Conservation (phyloP, 2,888 invertebrate species). For the Acrobasis suavella region DNA sequence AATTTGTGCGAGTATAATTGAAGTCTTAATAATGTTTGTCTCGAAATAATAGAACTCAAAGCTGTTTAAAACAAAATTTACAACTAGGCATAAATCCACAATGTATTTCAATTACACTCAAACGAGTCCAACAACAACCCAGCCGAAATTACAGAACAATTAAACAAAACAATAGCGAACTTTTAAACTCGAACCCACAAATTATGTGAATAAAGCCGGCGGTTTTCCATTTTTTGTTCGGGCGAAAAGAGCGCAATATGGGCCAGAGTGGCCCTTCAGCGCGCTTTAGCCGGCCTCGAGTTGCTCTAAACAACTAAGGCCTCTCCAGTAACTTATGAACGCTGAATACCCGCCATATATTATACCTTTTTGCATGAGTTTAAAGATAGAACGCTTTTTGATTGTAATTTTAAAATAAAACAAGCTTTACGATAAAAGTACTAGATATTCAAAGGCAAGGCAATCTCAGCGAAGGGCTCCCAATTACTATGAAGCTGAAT, state of each 20-base stretch:
- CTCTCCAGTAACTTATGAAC: conserved; percentile 56
- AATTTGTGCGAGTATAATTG: too few species aligned
- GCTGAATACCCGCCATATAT: conserved; percentile 16
- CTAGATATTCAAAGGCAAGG: too few species aligned
- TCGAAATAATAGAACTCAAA: too few species aligned
- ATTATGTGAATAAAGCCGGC: conserved; percentile 49
- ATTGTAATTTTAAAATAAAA: too few species aligned
- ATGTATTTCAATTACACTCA: conserved; percentile 14
- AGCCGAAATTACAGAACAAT: conserved; percentile 16
- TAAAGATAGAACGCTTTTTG: too few species aligned
- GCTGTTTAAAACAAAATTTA: too few species aligned
- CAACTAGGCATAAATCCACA: neutral
- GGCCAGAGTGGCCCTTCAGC: conserved; percentile 46
- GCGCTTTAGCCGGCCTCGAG: conserved; percentile 34
- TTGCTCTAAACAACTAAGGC: conserved; percentile 63
- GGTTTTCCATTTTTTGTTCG: conserved; percentile 48
- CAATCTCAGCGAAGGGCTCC: too few species aligned
- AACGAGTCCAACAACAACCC: conserved; percentile 3
- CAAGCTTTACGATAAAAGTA: too few species aligned
- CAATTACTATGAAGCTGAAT: too few species aligned
- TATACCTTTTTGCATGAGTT: too few species aligned
- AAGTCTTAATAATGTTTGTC: too few species aligned
- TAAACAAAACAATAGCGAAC: conserved; percentile 22
- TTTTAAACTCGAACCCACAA: conserved; percentile 30
- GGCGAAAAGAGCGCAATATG: conserved; percentile 61